Conservation (phyloP, 2,113 vertebrate genomes). For the Malurus alboscapulatus region DNA sequence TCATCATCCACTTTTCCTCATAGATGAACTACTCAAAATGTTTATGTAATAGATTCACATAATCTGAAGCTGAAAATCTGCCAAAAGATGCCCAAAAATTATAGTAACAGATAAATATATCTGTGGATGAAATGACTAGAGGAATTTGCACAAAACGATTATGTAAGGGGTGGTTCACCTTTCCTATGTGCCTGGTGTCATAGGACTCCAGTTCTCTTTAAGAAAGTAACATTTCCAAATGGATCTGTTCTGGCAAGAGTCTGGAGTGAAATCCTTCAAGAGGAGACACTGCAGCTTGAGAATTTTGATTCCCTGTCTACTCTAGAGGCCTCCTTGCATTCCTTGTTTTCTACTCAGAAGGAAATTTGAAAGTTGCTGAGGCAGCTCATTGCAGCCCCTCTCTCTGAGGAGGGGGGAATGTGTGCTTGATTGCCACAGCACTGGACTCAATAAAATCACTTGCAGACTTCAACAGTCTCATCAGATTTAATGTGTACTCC, state of each 20-base stretch:
- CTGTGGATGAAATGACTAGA: not conserved
- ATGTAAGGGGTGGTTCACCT: fast-evolving
- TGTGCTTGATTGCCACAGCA: not conserved
- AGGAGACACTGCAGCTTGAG: not conserved
- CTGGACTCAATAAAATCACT: not conserved
- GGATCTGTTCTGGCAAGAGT: not conserved
- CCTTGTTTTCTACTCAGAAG: not conserved
- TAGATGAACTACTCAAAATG: not conserved
- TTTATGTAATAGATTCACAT: not conserved
- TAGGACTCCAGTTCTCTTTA: not conserved
- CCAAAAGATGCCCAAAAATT: not conserved
- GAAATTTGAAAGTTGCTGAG: slow-evolving; percentile 25
- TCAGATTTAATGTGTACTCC: not conserved
- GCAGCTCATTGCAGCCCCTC: not conserved
- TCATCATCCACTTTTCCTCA: not conserved
- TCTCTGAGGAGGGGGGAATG: not conserved
- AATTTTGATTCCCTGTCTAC: not conserved
- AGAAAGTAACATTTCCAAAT: not conserved
- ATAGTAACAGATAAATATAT: not conserved
- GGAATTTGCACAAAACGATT: not conserved
- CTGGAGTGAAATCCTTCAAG: not conserved
- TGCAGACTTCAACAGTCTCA: not conserved
- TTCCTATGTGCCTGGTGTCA: not conserved
- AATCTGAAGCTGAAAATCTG: not conserved
- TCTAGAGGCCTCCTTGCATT: slow-evolving; percentile 21